phyloP scores from a whole-genome alignment of 1,140 invertebrate genomes.

The Tetramorium simillimum region DNA sequence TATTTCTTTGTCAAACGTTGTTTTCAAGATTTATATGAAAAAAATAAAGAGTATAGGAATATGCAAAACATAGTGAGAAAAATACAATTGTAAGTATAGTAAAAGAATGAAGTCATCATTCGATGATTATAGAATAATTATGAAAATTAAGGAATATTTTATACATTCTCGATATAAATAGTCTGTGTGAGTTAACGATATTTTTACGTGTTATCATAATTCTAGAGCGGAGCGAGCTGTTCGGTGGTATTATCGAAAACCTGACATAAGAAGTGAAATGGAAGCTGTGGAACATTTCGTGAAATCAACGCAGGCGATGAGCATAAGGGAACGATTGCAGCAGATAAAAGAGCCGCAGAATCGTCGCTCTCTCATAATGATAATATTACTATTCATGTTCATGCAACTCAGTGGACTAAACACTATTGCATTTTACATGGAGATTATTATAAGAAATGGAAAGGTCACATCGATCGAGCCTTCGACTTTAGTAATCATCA shows the following conservation, averaged over 20 bases:
- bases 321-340: slow-evolving; percentile 21
- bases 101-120: neutral
- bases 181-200: neutral
- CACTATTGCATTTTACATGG: slow-evolving; percentile 90
- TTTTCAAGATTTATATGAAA: neutral
- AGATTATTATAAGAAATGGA: slow-evolving; percentile 89
- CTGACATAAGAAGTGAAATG: slow-evolving; percentile 69
- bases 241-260: slow-evolving; percentile 74
- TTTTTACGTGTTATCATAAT: neutral
- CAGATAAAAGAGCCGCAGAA: slow-evolving; percentile 80
- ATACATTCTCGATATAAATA: neutral
- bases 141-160: neutral
- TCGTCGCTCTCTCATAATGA: slow-evolving; percentile 88
- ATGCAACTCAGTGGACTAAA: slow-evolving; percentile 93
- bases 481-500: slow-evolving; percentile 87
- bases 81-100: neutral
- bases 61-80: neutral
- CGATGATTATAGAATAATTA: neutral
- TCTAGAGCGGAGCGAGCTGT: slow-evolving; percentile 82
- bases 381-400: slow-evolving; percentile 89
- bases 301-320: slow-evolving; percentile 30
- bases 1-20: neutral
- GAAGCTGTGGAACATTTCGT: slow-evolving; percentile 72
- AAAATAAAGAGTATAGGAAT: neutral
- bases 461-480: slow-evolving; percentile 84